Base-by-base conservation (phyloP, 2,797 vertebrate species). In the Arnoldichthys spilopterus region DNA sequence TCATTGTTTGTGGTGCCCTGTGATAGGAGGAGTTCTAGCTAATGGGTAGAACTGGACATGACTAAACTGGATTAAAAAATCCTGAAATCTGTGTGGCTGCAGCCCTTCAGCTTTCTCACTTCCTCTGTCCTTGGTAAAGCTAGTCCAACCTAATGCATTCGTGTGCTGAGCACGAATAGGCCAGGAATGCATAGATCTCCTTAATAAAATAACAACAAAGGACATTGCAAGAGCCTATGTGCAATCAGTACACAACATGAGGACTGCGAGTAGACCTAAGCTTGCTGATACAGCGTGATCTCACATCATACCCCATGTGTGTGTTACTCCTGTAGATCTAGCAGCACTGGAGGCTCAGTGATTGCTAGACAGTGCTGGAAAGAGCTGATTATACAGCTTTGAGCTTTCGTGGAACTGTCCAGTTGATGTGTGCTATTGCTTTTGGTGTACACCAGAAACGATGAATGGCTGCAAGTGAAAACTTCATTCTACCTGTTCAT, bases 401-500 rank as follows among this genome's bases (percentile, higher is more conserved):
- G 20, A 66, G 8, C 47, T 71, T 53, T 53, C 24, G 20, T n/a
- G 20, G 68, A 71, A 54, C 49, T 16, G 9, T 56, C 12, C 61
- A 45, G 61, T 18, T 64, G 56, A 24, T 54, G 30, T 40, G 37
- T 18, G 15, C 56, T 20, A 4, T 20, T 7, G 43, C 54, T 51
- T 34, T 30, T 16, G n/a, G 6, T 16, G 34, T n/a, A 20, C 37
- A 56, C 30, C 12, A 37, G n/a, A 18, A 51, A 6, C 6, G 16
- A 69, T 24, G 51, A 54, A 56, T 16, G 22, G 24, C 61, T 67
- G 24, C 6, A 71, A 49, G 2, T 40, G 28, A 72, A 22, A 64
- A 47, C 34, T 32, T 74, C 43, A 66, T n/a, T 79, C 47, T 72
- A 37, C 74, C 62, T 59, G 28, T 73, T 81, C 51, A 24, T 51